Conservation (phyloP, 2,888 invertebrate species). For the Chalcosyrphus nemorum region DNA sequence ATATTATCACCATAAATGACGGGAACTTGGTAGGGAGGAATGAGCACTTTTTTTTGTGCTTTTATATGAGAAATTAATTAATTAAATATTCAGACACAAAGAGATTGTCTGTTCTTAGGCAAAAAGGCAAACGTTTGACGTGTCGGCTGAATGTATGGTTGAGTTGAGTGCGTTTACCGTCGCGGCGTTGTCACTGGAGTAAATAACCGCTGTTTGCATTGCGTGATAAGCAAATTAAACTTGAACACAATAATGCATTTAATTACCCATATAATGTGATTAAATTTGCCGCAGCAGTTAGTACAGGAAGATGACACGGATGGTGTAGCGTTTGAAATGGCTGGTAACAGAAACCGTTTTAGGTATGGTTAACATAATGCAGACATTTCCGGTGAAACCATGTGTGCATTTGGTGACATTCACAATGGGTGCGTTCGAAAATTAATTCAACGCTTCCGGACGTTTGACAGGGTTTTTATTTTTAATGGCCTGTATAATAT, state of each 20-base stretch:
- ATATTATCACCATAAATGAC: constrained; percentile 11
- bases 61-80: not conserved
- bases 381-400: constrained; percentile 61
- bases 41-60: not conserved
- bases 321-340: constrained; percentile 25
- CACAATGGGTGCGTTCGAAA: constrained; percentile 30
- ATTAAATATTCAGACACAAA: constrained; percentile 22
- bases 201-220: constrained; percentile 60
- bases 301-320: constrained; percentile 55
- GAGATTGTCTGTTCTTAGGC: constrained; percentile 14
- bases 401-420: constrained; percentile 54
- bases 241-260: constrained; percentile 47
- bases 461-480: not conserved
- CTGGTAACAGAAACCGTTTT: constrained; percentile 42
- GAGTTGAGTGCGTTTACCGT: constrained; percentile 34
- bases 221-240: constrained; percentile 70
- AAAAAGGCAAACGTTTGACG: too few species aligned
- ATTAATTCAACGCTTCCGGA: constrained; percentile 9
- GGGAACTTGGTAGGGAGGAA: too few species aligned
- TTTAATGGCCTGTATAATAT: too few species aligned
- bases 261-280: constrained; percentile 71
- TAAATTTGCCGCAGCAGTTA: constrained; percentile 56
- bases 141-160: constrained; percentile 3
- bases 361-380: constrained; percentile 31
- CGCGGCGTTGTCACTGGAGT: constrained; percentile 32